A percentile compares a stretch with the other conserved stretches of the same genome.
These are phyloP conservation scores for Oscheius sp. DNA, from an alignment of 2,888 invertebrate species.

Conservation along the genomic window DNA sequence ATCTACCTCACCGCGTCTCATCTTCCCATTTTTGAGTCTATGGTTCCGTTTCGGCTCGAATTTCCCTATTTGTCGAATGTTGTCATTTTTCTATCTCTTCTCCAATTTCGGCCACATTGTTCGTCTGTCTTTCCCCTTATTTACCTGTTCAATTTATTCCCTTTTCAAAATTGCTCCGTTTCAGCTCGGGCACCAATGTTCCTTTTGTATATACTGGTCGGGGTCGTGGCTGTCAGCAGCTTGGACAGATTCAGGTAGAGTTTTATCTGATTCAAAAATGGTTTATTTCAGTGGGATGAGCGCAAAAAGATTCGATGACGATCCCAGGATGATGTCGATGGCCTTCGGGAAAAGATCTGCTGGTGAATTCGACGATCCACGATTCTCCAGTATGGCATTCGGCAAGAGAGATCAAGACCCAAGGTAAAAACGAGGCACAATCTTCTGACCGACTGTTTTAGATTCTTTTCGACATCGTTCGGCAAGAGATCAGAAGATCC, in stretches of 20 bases:
- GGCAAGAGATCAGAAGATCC: slow-evolving; percentile 18
- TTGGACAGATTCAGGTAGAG: slow-evolving; percentile 4
- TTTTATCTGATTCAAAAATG: neutral
- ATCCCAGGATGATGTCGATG: slow-evolving; percentile 19
- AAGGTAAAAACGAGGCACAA: neutral
- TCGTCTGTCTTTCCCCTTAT: no score
- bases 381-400: slow-evolving; percentile 26
- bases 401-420: slow-evolving; percentile 24
- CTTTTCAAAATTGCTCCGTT: slow-evolving; percentile 7
- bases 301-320: slow-evolving; percentile 8
- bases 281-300: neutral
- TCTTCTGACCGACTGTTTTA: neutral
- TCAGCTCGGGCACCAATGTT: slow-evolving; percentile 14
- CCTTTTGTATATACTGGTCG: slow-evolving; percentile 25
- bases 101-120: slow-evolving; percentile 11
- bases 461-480: slow-evolving; percentile 20
- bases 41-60: neutral
- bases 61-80: slow-evolving; percentile 11
- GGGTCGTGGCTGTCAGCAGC: slow-evolving; percentile 1
- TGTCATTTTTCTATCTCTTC: slow-evolving; percentile 13
- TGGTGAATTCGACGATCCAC: slow-evolving; percentile 8
- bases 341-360: slow-evolving; percentile 25
- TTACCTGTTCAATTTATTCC: neutral
- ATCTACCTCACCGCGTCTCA: no score
- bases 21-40: no score